These are phyloP conservation scores for Basileuterus tristriatus DNA, from an alignment of 2,797 vertebrate species.

Conservation along the genomic window DNA sequence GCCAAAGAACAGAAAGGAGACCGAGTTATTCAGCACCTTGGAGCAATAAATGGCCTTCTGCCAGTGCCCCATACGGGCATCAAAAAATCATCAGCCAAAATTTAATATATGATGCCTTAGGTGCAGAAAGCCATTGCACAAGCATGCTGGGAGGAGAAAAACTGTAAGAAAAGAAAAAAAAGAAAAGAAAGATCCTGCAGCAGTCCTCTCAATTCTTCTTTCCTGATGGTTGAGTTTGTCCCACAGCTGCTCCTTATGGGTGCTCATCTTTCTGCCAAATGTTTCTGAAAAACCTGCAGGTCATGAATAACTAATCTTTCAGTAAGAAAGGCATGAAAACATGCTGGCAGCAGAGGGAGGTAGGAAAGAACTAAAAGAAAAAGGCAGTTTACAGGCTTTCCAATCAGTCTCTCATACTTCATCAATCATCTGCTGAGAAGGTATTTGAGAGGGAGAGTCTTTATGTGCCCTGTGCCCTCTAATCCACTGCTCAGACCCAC, in stretches of 20 bases:
- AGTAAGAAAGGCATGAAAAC: background rate
- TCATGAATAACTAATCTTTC: background rate
- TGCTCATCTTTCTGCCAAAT: background rate
- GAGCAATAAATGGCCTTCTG: background rate
- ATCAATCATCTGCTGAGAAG: constrained; percentile 19
- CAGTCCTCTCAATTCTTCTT: background rate
- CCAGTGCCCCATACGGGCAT: no score
- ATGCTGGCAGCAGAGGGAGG: background rate
- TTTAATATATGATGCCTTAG: background rate
- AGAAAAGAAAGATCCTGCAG: background rate
- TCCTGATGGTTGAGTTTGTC: background rate
- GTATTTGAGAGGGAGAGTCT: background rate
- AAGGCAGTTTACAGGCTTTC: background rate
- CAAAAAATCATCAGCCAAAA: background rate
- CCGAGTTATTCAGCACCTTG: background rate
- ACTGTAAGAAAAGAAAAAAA: background rate
- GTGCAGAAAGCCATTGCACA: background rate
- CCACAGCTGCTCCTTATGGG: background rate
- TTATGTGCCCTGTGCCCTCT: background rate
- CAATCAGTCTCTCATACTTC: background rate
- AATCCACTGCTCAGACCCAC: background rate
- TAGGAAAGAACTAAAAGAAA: background rate
- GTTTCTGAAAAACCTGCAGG: background rate
- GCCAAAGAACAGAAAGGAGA: background rate
- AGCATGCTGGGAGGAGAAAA: background rate